These are phyloP conservation scores for Montifringilla adamsi DNA, from an alignment of 2,113 vertebrate species.

Conservation along the genomic window DNA sequence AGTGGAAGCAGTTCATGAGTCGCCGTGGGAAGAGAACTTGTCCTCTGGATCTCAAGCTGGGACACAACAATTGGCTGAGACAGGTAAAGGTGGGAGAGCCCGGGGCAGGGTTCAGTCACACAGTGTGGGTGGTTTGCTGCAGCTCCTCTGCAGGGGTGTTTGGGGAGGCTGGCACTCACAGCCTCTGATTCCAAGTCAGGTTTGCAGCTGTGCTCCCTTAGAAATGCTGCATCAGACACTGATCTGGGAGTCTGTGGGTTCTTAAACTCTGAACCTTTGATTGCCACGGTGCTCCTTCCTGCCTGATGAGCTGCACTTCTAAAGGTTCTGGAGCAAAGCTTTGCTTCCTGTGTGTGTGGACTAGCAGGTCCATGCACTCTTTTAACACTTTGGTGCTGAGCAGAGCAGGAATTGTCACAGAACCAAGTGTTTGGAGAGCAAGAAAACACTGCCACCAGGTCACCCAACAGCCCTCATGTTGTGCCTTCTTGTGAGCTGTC, in stretches of 20 bases:
- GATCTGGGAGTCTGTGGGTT: neutral
- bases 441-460: fast-evolving
- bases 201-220: neutral
- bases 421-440: neutral
- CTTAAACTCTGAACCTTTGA: neutral
- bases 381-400: neutral
- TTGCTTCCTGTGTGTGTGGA: neutral
- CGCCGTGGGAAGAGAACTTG: slow-evolving; percentile 82
- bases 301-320: neutral
- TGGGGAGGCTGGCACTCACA: neutral
- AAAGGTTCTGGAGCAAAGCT: neutral
- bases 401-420: neutral
- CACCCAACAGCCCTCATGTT: neutral
- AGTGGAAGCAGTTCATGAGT: slow-evolving; percentile 95
- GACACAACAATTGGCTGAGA: slow-evolving; percentile 97
- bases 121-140: neutral
- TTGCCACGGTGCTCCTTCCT: fast-evolving
- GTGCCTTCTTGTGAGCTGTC: neutral
- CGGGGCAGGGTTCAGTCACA: neutral
- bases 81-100: slow-evolving; percentile 73
- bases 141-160: neutral
- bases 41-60: slow-evolving; percentile 90
- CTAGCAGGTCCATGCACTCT: neutral
- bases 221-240: neutral
- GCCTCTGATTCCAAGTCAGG: neutral